Evolutionary conservation across 1,140 invertebrate species (phyloP).

Genomic region (Dendrolimus punctatus): DNA sequence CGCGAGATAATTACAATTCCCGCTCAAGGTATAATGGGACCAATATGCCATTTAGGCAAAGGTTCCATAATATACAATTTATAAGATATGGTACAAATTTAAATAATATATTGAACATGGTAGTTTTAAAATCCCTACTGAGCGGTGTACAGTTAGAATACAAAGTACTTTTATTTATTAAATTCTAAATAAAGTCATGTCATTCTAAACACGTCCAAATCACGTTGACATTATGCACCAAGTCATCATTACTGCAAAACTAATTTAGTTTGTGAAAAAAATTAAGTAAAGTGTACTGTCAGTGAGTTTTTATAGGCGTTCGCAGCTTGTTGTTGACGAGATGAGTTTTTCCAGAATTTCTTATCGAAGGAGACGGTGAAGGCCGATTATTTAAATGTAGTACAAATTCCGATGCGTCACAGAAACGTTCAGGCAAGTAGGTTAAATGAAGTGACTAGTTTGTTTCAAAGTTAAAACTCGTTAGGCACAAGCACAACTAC

Average conservation of each 20-base stretch:
- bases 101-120: no score
- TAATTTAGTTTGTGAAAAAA: conserved; percentile 4
- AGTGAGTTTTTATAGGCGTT: conserved; percentile 11
- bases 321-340: conserved; percentile 8
- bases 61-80: no score
- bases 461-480: conserved; percentile 24
- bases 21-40: no score
- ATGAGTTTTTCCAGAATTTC: conserved; percentile 27
- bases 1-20: no score
- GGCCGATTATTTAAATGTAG: conserved; percentile 41
- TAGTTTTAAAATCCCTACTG: no score
- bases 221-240: no score
- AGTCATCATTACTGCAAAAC: conserved; percentile 4
- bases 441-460: conserved; percentile 34
- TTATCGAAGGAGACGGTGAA: conserved; percentile 27
- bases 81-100: no score
- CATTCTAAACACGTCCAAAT: no score
- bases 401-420: conserved; percentile 47
- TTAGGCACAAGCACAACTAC: conserved; percentile 5
- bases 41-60: no score
- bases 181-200: no score
- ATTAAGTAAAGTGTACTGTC: conserved; percentile 4
- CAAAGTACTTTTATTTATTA: no score
- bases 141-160: no score
- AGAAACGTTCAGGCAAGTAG: conserved; percentile 33